Evolutionary conservation across 2,888 invertebrate genomes (phyloP).

Genomic region (Phyllotreta cruciferae): DNA sequence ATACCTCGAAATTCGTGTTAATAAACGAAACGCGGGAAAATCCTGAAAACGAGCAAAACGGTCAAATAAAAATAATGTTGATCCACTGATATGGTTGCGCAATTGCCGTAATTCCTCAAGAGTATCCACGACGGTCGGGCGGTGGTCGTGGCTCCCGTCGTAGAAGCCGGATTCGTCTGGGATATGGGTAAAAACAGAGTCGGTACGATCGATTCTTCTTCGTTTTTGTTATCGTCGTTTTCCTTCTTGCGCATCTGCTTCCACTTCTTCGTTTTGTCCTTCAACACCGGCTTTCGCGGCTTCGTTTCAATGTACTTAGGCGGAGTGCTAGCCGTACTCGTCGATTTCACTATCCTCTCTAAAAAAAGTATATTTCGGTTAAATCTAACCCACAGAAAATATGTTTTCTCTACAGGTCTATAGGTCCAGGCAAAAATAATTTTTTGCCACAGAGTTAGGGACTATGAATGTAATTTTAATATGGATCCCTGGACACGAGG

Average conservation of each 20-base stretch:
- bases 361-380: neutral
- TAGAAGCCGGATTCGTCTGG: slow-evolving; percentile 43
- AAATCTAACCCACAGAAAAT: neutral
- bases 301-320: slow-evolving; percentile 54
- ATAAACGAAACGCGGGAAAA: slow-evolving; percentile 20
- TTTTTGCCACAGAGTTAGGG: too few relatives aligned
- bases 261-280: slow-evolving; percentile 57
- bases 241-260: slow-evolving; percentile 53
- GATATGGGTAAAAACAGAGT: slow-evolving; percentile 51
- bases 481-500: too few relatives aligned
- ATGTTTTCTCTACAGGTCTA: too few relatives aligned
- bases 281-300: slow-evolving; percentile 55
- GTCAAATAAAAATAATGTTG: slow-evolving; percentile 41
- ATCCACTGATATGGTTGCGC: slow-evolving; percentile 40
- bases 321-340: slow-evolving; percentile 57
- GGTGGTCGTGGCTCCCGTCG: slow-evolving; percentile 50
- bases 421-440: neutral
- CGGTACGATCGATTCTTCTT: slow-evolving; percentile 52
- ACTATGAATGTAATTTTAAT: too few relatives aligned
- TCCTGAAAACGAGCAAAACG: slow-evolving; percentile 39
- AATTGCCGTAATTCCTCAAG: slow-evolving; percentile 45
- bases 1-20: slow-evolving; percentile 30
- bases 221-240: slow-evolving; percentile 49
- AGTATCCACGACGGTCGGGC: slow-evolving; percentile 55
- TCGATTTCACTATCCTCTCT: slow-evolving; percentile 58